Percentiles rank a stretch among this genome's conserved stretches.
Evolutionary conservation across 2,888 invertebrate species (phyloP).

Genomic region (Poecilus cupreus): DNA sequence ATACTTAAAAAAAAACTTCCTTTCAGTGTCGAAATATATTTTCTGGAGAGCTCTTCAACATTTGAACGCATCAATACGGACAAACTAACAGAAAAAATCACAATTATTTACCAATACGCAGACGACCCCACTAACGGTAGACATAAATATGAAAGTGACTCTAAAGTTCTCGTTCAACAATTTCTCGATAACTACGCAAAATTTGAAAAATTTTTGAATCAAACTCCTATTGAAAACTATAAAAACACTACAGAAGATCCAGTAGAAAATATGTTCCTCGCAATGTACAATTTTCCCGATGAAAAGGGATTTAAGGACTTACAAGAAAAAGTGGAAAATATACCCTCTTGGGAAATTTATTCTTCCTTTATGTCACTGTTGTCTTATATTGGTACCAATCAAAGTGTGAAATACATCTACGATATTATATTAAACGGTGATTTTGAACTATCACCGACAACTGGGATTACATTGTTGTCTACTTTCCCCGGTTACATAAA

Average conservation of each 20-base stretch:
- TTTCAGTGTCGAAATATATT: not conserved
- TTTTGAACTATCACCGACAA: not conserved
- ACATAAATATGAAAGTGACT: not conserved
- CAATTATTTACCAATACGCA: not conserved
- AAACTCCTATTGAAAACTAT: not conserved
- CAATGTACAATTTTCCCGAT: not conserved
- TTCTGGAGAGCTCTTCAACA: not conserved
- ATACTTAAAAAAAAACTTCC: not conserved
- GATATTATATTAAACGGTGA: not conserved
- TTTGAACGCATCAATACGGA: not conserved
- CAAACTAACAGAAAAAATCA: slow-evolving; percentile 14
- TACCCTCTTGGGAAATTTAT: not conserved
- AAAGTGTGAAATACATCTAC: not conserved
- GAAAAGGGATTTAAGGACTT: not conserved
- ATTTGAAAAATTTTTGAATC: not conserved
- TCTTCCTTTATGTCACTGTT: slow-evolving; percentile 12
- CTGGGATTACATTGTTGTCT: not conserved
- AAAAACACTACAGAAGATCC: not conserved
- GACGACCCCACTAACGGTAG: not conserved
- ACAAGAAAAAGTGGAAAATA: not conserved
- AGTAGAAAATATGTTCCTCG: not conserved
- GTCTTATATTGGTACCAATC: slow-evolving; percentile 17
- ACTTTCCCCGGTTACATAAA: not conserved
- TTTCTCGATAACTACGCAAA: not conserved
- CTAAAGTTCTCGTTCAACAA: not conserved